Conservation (phyloP, 2,113 vertebrate genomes). For the Lepisosteus osseus region DNA sequence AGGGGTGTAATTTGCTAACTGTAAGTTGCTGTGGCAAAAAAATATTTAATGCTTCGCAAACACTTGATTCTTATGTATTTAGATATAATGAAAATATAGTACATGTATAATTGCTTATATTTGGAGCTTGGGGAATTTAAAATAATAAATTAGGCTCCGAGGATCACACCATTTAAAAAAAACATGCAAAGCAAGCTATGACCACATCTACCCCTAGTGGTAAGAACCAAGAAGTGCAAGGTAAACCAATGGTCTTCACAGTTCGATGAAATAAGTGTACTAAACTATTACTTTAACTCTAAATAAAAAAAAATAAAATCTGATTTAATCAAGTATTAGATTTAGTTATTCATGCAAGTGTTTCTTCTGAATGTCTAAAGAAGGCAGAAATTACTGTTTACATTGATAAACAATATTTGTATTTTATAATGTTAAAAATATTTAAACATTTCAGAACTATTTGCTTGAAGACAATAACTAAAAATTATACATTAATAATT, state of each 20-base stretch:
- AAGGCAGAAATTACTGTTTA: too few relatives aligned
- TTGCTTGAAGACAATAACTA: background rate
- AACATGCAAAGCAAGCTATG: background rate
- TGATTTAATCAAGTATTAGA: too few relatives aligned
- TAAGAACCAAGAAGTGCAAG: background rate
- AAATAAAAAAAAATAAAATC: too few relatives aligned
- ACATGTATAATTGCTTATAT: conserved; percentile 1
- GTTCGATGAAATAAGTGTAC: too few relatives aligned
- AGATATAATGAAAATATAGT: background rate
- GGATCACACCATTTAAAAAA: background rate
- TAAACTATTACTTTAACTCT: too few relatives aligned
- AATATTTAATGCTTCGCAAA: background rate
- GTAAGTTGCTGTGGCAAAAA: background rate
- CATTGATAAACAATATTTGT: background rate
- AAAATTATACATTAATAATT: background rate
- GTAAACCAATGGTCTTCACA: background rate
- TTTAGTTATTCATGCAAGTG: too few relatives aligned
- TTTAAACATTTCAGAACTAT: background rate
- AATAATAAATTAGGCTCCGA: background rate
- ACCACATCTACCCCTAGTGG: conserved; percentile 15
- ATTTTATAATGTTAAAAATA: background rate
- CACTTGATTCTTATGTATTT: background rate
- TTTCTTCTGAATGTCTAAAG: too few relatives aligned
- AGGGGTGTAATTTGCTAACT: background rate
- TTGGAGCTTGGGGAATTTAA: background rate